These are phyloP conservation scores for Gymnothorax javanicus DNA, from an alignment of 2,797 vertebrate genomes.

Conservation along the genomic window DNA sequence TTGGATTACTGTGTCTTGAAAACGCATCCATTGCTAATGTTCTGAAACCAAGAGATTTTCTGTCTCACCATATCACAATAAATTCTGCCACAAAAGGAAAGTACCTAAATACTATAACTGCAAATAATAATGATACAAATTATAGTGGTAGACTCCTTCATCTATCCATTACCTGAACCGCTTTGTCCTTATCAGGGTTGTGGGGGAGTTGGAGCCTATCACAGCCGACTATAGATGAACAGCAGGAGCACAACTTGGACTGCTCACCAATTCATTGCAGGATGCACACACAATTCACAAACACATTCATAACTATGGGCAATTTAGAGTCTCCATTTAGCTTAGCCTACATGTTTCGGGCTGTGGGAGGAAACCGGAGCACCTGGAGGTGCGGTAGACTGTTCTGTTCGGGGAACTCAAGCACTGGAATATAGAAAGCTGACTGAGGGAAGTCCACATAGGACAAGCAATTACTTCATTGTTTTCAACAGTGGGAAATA, in stretches of 20 bases:
- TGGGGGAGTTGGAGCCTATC: too few species aligned
- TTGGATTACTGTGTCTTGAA: background rate
- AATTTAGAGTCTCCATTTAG: too few species aligned
- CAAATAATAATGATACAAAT: background rate
- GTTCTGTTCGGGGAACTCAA: background rate
- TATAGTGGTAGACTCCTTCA: too few species aligned
- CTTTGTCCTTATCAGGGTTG: too few species aligned
- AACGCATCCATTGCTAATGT: background rate
- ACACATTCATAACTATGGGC: too few species aligned
- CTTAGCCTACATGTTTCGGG: too few species aligned
- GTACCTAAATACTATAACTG: background rate
- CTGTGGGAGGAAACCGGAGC: too few species aligned
- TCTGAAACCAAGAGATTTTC: background rate
- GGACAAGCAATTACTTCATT: background rate
- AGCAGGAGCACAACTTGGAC: too few species aligned
- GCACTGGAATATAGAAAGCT: background rate
- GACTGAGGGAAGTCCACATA: background rate
- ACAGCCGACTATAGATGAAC: too few species aligned
- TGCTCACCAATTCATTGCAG: too few species aligned
- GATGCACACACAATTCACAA: too few species aligned
- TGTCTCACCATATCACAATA: background rate
- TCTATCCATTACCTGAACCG: too few species aligned
- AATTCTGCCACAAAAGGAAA: background rate
- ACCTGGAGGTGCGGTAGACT: background rate
- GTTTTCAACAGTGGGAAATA: background rate